A percentile compares a stretch with the other conserved stretches of the same genome.
These are phyloP conservation scores for Zoroaster sp. DNA, from an alignment of 53 echinoderm and acorn worm genomes.

Conservation along the genomic window DNA sequence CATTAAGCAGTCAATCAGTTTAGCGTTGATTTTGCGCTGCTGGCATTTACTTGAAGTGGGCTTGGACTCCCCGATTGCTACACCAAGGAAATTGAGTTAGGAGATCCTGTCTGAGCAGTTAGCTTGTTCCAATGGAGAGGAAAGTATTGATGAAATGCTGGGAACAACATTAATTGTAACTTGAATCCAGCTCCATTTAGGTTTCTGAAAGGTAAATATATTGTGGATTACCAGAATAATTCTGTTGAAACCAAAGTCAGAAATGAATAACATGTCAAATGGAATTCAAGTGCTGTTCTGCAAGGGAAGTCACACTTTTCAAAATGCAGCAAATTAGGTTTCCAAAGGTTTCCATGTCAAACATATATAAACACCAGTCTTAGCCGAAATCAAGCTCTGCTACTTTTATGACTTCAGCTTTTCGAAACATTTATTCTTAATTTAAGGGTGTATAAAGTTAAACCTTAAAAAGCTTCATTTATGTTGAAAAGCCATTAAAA, in stretches of 20 bases:
- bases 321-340: background rate
- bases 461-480: no score
- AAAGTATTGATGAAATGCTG: background rate
- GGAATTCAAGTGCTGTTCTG: background rate
- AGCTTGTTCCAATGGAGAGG: background rate
- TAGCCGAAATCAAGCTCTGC: background rate
- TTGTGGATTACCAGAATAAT: background rate
- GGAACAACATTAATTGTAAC: background rate
- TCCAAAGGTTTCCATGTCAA: background rate
- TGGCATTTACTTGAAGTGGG: conserved; percentile 31
- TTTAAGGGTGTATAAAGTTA: background rate
- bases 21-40: conserved; percentile 51
- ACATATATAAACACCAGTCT: background rate
- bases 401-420: background rate
- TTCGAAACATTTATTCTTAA: background rate
- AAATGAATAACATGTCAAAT: background rate
- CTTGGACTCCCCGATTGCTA: conserved; percentile 2
- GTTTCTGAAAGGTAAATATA: background rate
- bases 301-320: background rate
- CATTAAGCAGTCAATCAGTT: conserved; percentile 57
- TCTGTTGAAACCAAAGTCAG: background rate
- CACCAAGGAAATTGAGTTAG: conserved; percentile 21
- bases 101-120: background rate
- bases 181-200: background rate
- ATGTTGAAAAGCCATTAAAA: no score